A percentile compares a stretch with the other conserved stretches of the same genome.
phyloP scores from a whole-genome alignment of 2,113 vertebrate species.

The Elgaria multicarinata region DNA sequence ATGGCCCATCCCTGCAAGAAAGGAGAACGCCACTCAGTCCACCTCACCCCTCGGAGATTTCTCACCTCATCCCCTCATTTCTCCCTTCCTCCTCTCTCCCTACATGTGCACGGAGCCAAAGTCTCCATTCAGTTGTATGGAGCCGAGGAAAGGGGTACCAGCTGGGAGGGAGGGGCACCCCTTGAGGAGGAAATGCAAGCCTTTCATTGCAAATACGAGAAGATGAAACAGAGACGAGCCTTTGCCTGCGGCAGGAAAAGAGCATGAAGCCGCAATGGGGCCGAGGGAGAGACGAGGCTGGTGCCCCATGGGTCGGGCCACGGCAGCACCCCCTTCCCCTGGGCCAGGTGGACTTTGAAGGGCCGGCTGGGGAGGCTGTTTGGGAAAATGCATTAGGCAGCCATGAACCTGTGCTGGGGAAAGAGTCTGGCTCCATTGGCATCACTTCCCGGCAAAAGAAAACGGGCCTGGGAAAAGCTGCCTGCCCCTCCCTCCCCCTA shows the following conservation, averaged over 20 bases:
- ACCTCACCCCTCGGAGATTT: background rate
- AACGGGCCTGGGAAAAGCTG: background rate
- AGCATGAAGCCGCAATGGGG: background rate
- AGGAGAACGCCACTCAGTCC: too few species aligned
- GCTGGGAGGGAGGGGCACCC: too few species aligned
- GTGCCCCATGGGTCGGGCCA: too few species aligned
- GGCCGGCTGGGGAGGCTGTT: slow-evolving; percentile 26
- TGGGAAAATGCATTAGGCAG: slow-evolving; percentile 57
- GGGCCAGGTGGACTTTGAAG: accelerated
- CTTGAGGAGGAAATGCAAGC: background rate
- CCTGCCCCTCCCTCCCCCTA: background rate
- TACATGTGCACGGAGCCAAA: background rate
- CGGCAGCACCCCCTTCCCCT: background rate
- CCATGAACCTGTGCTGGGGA: slow-evolving; percentile 49
- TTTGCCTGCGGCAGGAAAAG: background rate
- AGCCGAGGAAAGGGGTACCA: background rate
- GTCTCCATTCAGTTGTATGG: background rate
- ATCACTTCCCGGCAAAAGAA: slow-evolving; percentile 2
- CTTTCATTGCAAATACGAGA: too few species aligned
- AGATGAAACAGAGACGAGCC: background rate
- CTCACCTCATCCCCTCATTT: background rate
- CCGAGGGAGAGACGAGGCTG: too few species aligned
- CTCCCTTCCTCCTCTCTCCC: too few species aligned
- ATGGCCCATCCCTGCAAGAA: too few species aligned
- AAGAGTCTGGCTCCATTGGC: background rate